Conservation (phyloP, 2,888 invertebrate genomes). For the Lasioglossum malachurum region DNA sequence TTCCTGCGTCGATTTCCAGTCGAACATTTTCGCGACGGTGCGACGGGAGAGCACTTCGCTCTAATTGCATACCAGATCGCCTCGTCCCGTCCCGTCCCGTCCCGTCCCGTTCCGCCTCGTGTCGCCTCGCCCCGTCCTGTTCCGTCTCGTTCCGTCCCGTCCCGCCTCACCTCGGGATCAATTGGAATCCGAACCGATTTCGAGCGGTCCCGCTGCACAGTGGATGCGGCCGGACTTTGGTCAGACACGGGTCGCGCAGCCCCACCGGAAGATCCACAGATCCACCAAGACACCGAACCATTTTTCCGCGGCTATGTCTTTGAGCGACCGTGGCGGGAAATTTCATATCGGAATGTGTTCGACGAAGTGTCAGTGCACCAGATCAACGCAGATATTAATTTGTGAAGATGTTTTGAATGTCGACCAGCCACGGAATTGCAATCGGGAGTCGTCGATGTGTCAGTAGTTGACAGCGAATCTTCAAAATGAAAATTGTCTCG, state of each 20-base stretch:
- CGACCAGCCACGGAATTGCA: not conserved
- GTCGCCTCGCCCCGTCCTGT: not conserved
- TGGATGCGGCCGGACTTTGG: conserved; percentile 22
- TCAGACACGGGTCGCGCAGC: conserved; percentile 21
- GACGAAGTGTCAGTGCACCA: not conserved
- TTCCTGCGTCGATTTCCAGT: conserved; percentile 45
- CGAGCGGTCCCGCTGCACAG: conserved; percentile 17
- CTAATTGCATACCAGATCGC: conserved; percentile 27
- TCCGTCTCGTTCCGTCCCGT: not conserved
- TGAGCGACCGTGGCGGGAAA: not conserved
- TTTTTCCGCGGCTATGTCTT: not conserved
- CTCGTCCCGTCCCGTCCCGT: not conserved
- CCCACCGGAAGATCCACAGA: not conserved
- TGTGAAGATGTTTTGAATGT: not conserved
- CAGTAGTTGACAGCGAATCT: not conserved
- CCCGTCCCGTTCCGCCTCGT: not conserved
- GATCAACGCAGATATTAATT: not conserved
- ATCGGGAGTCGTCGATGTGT: not conserved
- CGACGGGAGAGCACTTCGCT: conserved; percentile 21
- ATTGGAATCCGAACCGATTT: conserved; percentile 9
- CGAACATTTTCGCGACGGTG: conserved; percentile 35
- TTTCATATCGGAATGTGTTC: not conserved
- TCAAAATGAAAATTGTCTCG: not conserved
- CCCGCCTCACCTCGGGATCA: not conserved
- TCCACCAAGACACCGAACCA: not conserved